Conservation (phyloP, 1,140 invertebrate genomes). For the Caenorhabditis inopinata region DNA sequence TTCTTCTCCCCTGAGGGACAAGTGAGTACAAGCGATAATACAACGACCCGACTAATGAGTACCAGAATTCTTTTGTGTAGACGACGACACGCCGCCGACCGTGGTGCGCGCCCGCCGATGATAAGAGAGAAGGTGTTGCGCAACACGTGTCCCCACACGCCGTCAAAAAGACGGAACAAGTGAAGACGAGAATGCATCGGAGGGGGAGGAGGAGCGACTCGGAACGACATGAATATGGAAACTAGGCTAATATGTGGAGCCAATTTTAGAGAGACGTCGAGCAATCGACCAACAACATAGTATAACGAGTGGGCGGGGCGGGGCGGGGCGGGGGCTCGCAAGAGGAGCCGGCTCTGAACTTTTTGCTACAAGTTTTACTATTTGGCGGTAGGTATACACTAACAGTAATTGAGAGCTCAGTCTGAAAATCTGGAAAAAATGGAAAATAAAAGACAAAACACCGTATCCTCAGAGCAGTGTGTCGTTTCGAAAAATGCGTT, state of each 20-base stretch:
- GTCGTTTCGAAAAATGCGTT: too few relatives aligned
- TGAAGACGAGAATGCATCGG: not conserved
- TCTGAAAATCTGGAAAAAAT: too few relatives aligned
- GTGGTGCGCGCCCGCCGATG: not conserved
- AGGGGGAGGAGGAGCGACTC: not conserved
- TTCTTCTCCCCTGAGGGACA: slow-evolving; percentile 23
- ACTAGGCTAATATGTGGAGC: slow-evolving; percentile 10
- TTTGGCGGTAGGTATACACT: not conserved
- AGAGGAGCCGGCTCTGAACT: not conserved
- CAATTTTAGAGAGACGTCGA: not conserved
- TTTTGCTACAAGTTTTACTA: slow-evolving; percentile 13
- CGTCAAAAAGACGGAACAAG: not conserved
- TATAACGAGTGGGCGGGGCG: not conserved
- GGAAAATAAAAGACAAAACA: too few relatives aligned
- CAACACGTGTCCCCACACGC: slow-evolving; percentile 11
- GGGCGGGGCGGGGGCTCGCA: not conserved
- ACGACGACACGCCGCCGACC: slow-evolving; percentile 9
- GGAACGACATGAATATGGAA: not conserved
- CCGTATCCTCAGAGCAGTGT: too few relatives aligned
- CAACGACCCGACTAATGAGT: slow-evolving; percentile 14
- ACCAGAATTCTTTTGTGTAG: not conserved
- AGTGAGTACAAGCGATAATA: too few relatives aligned
- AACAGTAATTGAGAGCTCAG: too few relatives aligned
- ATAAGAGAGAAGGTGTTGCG: slow-evolving; percentile 2
- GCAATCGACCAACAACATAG: slow-evolving; percentile 16